Base-by-base conservation (phyloP, 2,888 invertebrate genomes). In the Drosophila multiciliata region DNA sequence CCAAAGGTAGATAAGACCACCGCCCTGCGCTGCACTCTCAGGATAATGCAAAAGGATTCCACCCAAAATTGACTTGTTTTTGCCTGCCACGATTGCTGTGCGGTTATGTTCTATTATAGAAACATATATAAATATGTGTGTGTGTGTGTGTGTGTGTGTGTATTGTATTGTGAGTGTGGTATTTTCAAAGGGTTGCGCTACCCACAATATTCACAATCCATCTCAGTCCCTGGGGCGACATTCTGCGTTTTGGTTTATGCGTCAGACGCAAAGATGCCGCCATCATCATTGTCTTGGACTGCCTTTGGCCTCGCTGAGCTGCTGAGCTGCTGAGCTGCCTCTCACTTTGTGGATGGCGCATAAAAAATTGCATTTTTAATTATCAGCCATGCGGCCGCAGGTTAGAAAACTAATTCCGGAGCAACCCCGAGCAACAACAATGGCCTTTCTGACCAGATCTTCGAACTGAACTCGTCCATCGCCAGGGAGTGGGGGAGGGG, bases 341-440 rank as follows among this genome's bases (percentile, higher is more conserved):
- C n/a, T 54, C 29, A 17, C 55, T 65, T 62, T 61, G 15, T 45
- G 59, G 20, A 8, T n/a, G 42, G 45, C 64, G 36, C 57, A 89
- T 79, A 90, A 87, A 87, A 88, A 88, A 87, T 88, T 86, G 89
- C 87, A 88, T 83, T 87, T 87, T 87, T 87, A 87, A 87, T 87
- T 87, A 87, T 87, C 89, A 83, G 82, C 80, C 65, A 82, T 68
- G 69, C 62, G 89, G 78, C 87, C 82, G 74, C 83, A 86, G 87
- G 87, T 80, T 90, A 88, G 74, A 86, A 87, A 87, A 87, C 87
- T 87, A 88, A 87, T 90, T 90, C 83, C 80, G 38, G 48, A 76
- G 73, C 85, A 82, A 87, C 80, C 89, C 82, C 66, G 54, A 72
- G 82, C 52, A 45, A 45, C 2, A 45, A 8, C 45, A 45, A 15